A percentile compares a stretch with the other conserved stretches of the same genome.
These are phyloP conservation scores for Globicephala melas DNA, from an alignment of 2,113 vertebrate species.

Conservation along the genomic window DNA sequence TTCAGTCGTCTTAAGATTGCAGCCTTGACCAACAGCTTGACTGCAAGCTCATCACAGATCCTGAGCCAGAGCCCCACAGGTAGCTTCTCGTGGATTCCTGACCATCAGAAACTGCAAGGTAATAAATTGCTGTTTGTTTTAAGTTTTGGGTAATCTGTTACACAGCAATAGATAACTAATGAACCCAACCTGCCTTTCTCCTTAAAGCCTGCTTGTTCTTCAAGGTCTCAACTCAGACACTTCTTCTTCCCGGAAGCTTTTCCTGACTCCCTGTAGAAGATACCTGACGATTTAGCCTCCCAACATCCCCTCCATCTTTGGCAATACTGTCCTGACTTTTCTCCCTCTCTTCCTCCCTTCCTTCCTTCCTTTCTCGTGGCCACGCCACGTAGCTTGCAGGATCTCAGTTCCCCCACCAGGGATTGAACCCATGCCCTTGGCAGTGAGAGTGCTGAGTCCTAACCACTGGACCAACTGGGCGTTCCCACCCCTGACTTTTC, in stretches of 20 bases:
- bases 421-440: neutral
- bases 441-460: neutral
- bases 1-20: neutral
- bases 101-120: neutral
- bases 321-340: neutral
- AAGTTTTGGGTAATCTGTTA: neutral
- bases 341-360: too few relatives aligned
- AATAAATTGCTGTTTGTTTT: neutral
- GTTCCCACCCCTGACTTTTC: neutral
- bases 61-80: neutral
- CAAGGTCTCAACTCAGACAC: neutral
- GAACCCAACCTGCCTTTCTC: neutral
- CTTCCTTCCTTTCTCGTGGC: neutral
- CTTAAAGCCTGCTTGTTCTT: neutral
- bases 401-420: neutral
- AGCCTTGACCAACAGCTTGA: neutral
- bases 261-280: neutral
- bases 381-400: too few relatives aligned
- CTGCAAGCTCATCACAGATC: neutral
- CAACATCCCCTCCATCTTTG: neutral
- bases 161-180: neutral
- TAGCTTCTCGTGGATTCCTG: too few relatives aligned
- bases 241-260: neutral
- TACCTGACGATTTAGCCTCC: neutral
- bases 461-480: neutral